A percentile compares a stretch with the other conserved stretches of the same genome.
phyloP scores from a whole-genome alignment of 37 sponge, comb jelly and placozoan species.

The Lycopodina hypogea region DNA sequence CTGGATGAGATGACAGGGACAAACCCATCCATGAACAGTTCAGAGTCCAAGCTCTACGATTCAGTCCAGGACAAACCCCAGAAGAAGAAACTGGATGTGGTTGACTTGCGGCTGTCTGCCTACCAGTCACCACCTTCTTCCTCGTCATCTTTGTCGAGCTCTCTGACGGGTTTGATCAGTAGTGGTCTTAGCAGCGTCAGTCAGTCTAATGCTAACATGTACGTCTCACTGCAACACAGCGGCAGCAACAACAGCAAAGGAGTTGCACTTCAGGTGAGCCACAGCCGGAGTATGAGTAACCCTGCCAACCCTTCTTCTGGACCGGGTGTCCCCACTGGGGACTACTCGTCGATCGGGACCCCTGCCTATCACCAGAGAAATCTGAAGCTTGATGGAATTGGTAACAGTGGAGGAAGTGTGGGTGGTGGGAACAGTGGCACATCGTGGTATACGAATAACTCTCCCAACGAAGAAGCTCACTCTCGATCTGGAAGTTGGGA shows the following conservation, averaged over 20 bases:
- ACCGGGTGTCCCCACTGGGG: constrained; percentile 4
- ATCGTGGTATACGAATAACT: constrained; percentile 34
- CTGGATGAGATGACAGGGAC: neutral
- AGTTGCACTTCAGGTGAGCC: neutral
- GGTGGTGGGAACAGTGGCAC: neutral
- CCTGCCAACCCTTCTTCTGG: neutral
- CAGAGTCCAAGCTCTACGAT: neutral
- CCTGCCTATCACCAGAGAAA: constrained; percentile 19
- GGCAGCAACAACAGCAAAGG: too few relatives aligned
- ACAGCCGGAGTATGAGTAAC: neutral
- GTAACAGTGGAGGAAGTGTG: neutral
- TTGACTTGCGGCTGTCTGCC: constrained; percentile 53
- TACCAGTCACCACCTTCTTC: neutral
- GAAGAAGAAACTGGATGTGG: constrained; percentile 38
- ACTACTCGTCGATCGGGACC: constrained; percentile 15
- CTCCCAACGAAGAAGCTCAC: constrained; percentile 22
- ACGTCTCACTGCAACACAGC: neutral
- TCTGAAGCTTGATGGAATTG: neutral
- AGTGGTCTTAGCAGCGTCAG: neutral
- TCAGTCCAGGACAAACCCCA: neutral
- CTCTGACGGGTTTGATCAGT: neutral
- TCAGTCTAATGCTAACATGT: constrained; percentile 10
- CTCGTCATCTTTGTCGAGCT: too few relatives aligned
- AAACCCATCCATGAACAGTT: constrained; percentile 29
- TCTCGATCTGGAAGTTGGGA: constrained; percentile 25